phyloP scores from a whole-genome alignment of 53 echinoderm and acorn worm species.

The Henricia sp. region DNA sequence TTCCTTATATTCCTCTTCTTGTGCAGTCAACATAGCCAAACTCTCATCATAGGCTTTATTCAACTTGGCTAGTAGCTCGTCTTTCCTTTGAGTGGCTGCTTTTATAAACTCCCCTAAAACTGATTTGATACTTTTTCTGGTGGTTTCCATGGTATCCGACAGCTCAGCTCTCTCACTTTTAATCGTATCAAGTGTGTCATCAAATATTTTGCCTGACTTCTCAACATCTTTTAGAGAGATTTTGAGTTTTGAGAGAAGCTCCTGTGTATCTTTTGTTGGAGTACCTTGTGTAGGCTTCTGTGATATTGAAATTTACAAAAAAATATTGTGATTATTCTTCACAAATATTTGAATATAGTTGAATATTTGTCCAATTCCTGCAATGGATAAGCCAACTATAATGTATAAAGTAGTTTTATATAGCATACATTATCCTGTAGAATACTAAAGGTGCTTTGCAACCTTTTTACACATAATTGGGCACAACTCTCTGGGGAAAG shows the following conservation, averaged over 20 bases:
- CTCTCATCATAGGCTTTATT: not conserved
- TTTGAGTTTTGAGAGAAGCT: conserved; percentile 19
- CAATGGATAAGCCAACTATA: too few relatives aligned
- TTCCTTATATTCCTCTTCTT: not conserved
- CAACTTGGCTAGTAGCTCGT: conserved; percentile 7
- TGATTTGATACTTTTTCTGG: not conserved
- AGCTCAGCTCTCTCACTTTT: conserved; percentile 6
- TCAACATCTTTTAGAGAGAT: not conserved
- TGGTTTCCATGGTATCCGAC: not conserved
- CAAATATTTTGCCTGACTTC: conserved; percentile 10
- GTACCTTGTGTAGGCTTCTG: too few relatives aligned
- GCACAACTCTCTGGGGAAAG: too few relatives aligned
- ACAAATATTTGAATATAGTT: too few relatives aligned
- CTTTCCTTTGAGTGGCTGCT: conserved; percentile 4
- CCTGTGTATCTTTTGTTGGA: conserved; percentile 1
- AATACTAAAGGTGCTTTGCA: too few relatives aligned
- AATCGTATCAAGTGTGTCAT: not conserved
- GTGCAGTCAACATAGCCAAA: conserved; percentile 13
- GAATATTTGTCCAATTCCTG: too few relatives aligned
- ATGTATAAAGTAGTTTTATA: too few relatives aligned
- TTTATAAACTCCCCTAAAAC: not conserved
- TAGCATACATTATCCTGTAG: too few relatives aligned
- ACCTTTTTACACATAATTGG: too few relatives aligned
- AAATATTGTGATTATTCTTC: too few relatives aligned
- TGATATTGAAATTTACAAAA: too few relatives aligned